Evolutionary conservation across 2,888 invertebrate genomes (phyloP).

Genomic region (Ormyrus rosae): DNA sequence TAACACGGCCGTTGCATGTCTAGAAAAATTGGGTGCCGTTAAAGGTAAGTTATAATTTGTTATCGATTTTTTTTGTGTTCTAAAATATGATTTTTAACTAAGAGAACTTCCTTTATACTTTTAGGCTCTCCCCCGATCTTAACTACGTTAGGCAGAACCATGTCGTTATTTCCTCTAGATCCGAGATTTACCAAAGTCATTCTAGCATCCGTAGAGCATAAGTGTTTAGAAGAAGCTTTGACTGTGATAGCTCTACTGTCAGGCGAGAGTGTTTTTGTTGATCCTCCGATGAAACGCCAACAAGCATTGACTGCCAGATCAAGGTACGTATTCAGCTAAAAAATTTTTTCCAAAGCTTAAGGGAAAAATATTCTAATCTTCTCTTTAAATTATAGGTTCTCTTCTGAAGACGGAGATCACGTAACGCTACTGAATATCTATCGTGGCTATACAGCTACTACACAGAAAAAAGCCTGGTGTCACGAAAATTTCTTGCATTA

Average conservation of each 20-base stretch:
- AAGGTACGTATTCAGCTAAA: constrained; percentile 68
- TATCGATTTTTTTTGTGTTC: constrained; percentile 15
- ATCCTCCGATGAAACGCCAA: constrained; percentile 85
- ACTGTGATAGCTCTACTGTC: constrained; percentile 92
- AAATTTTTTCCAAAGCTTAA: neutral
- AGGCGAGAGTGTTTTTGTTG: constrained; percentile 90
- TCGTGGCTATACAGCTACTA: constrained; percentile 85
- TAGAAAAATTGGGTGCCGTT: constrained; percentile 80
- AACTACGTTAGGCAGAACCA: constrained; percentile 87
- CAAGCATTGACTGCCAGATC: constrained; percentile 84
- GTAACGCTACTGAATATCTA: constrained; percentile 93
- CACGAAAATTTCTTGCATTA: constrained; percentile 91
- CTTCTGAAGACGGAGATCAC: constrained; percentile 93
- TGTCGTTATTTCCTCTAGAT: constrained; percentile 95
- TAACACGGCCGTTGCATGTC: constrained; percentile 80
- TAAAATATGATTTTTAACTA: neutral
- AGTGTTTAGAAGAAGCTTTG: constrained; percentile 88
- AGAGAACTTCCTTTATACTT: neutral
- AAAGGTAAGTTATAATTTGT: constrained; percentile 63
- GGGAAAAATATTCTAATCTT: neutral
- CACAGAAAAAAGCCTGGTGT: constrained; percentile 89
- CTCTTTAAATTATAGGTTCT: constrained; percentile 80
- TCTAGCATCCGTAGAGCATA: constrained; percentile 85
- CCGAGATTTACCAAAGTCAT: constrained; percentile 91
- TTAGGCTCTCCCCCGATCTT: constrained; percentile 80